These are phyloP conservation scores for Zaprionus ghesquierei DNA, from an alignment of 1,140 invertebrate genomes.

Conservation along the genomic window DNA sequence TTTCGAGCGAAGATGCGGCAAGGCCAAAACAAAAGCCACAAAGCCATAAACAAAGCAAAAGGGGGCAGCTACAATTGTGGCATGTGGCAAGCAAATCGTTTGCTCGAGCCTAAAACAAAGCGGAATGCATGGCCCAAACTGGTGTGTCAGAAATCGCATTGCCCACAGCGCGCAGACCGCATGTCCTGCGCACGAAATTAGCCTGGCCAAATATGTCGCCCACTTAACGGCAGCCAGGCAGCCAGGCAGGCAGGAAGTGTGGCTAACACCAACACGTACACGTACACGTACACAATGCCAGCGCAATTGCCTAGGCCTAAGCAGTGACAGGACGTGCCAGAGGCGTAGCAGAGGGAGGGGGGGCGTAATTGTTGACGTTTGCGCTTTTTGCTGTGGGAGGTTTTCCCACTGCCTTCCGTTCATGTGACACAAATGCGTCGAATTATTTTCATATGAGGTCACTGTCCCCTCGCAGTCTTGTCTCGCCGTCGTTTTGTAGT, in stretches of 20 bases:
- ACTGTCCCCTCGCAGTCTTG: conserved; percentile 66
- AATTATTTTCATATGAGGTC: conserved; percentile 80
- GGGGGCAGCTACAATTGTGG: background rate
- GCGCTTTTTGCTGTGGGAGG: conserved; percentile 48
- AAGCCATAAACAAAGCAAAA: conserved; percentile 51
- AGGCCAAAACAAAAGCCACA: conserved; percentile 57
- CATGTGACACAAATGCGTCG: conserved; percentile 77
- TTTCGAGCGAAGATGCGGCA: conserved; percentile 19
- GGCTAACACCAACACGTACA: conserved; percentile 36
- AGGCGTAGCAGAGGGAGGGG: background rate
- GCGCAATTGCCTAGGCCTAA: conserved; percentile 63
- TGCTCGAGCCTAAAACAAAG: too few relatives aligned
- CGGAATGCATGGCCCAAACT: conserved; percentile 6
- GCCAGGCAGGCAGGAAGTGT: conserved; percentile 45
- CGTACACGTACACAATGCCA: conserved; percentile 18
- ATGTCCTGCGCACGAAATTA: conserved; percentile 68
- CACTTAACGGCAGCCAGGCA: conserved; percentile 61
- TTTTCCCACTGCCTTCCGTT: too few relatives aligned
- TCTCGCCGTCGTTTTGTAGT: too few relatives aligned
- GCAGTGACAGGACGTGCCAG: conserved; percentile 1
- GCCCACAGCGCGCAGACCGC: conserved; percentile 17
- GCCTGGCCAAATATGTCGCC: conserved; percentile 79
- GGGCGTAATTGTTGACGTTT: conserved; percentile 67
- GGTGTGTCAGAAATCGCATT: conserved; percentile 1
- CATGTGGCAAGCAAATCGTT: too few relatives aligned